These are phyloP conservation scores for Tigriopus japonicus DNA, from an alignment of 1,140 invertebrate genomes.

Conservation along the genomic window DNA sequence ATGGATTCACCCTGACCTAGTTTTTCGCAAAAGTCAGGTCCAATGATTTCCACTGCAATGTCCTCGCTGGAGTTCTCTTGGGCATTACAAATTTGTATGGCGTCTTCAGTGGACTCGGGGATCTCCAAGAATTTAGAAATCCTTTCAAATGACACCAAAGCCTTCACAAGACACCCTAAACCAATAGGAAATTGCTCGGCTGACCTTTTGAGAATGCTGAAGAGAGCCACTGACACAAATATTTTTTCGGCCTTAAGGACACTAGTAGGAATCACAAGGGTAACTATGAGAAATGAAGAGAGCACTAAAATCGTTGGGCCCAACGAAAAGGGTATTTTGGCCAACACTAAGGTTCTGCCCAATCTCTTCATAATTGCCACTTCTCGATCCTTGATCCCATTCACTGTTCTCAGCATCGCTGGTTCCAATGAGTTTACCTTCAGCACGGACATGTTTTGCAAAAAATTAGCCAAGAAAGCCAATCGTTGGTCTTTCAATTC, in stretches of 20 bases:
- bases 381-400: slow-evolving; percentile 1
- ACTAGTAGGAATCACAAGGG: slow-evolving; percentile 18
- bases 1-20: slow-evolving; percentile 28
- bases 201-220: slow-evolving; percentile 33
- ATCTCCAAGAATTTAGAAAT: slow-evolving; percentile 76
- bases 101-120: slow-evolving; percentile 56
- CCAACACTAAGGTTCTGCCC: background rate
- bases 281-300: too few relatives aligned
- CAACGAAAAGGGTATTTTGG: background rate
- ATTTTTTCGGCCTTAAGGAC: slow-evolving; percentile 30
- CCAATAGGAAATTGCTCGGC: slow-evolving; percentile 30
- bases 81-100: slow-evolving; percentile 35
- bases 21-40: slow-evolving; percentile 23
- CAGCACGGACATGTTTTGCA: slow-evolving; percentile 23
- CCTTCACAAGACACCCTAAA: slow-evolving; percentile 31
- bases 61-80: slow-evolving; percentile 29
- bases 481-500: slow-evolving; percentile 24
- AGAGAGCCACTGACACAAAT: slow-evolving; percentile 34
- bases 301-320: background rate
- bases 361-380: background rate
- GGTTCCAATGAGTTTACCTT: slow-evolving; percentile 14
- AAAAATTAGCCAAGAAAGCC: slow-evolving; percentile 24
- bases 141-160: slow-evolving; percentile 53
- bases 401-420: slow-evolving; percentile 11
- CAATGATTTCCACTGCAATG: slow-evolving; percentile 22